Conservation (phyloP, 2,113 vertebrate species). For the Rostratula benghalensis region DNA sequence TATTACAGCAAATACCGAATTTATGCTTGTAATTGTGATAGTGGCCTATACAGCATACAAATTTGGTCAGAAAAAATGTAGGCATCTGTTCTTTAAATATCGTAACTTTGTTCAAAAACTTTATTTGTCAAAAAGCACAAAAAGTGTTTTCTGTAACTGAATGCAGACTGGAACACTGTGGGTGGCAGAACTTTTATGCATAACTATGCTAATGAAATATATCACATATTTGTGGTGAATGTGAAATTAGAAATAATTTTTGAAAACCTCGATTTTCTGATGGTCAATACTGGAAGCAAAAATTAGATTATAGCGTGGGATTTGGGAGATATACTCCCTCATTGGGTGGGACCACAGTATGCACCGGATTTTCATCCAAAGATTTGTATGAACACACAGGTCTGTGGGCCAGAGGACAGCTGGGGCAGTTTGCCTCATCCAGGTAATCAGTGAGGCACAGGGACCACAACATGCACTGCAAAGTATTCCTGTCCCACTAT, state of each 20-base stretch:
- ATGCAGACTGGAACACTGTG: neutral
- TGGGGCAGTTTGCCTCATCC: neutral
- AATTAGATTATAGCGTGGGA: neutral
- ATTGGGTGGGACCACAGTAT: neutral
- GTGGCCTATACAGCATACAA: neutral
- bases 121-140: neutral
- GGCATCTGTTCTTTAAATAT: neutral
- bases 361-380: neutral
- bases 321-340: neutral
- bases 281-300: neutral
- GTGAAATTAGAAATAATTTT: neutral
- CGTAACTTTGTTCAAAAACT: neutral
- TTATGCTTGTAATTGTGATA: neutral
- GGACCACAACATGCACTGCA: fast-evolving
- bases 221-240: neutral
- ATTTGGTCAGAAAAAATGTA: neutral
- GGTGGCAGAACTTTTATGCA: neutral
- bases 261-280: neutral
- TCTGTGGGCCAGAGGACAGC: neutral
- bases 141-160: neutral
- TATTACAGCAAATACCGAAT: neutral
- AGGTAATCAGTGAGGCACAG: neutral
- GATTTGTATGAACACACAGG: neutral
- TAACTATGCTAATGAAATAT: neutral
- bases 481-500: neutral